phyloP scores from a whole-genome alignment of 2,113 vertebrate species.

The Calidris pugnax region DNA sequence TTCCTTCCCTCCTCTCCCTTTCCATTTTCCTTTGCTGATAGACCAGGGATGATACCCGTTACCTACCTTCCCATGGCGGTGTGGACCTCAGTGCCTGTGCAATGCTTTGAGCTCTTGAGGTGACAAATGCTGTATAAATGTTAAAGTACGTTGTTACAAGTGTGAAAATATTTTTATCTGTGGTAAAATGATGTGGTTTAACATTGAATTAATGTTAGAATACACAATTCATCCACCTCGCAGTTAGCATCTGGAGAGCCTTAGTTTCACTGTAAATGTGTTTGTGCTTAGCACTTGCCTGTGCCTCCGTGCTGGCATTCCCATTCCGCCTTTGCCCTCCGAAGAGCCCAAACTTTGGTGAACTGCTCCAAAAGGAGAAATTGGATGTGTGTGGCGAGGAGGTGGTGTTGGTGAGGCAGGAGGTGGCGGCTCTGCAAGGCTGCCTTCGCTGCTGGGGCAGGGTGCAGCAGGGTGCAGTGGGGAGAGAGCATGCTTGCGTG shows the following conservation, averaged over 20 bases:
- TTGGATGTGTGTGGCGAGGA: fast-evolving
- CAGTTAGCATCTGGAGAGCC: not conserved
- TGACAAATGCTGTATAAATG: not conserved
- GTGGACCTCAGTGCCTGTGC: not conserved
- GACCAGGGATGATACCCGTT: not conserved
- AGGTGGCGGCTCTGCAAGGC: not conserved
- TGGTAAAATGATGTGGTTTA: not conserved
- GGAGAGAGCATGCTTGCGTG: not conserved
- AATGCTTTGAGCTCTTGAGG: not conserved
- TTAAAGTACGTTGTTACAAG: fast-evolving
- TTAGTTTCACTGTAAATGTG: not conserved
- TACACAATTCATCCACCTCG: not conserved
- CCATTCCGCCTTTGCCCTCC: fast-evolving
- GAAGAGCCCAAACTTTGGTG: not conserved
- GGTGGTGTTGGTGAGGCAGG: not conserved
- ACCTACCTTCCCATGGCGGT: fast-evolving
- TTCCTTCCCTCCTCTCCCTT: not conserved
- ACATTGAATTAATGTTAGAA: not conserved
- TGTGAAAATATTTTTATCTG: not conserved
- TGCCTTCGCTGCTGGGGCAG: fast-evolving
- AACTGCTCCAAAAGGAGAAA: not conserved
- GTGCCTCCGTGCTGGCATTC: fast-evolving
- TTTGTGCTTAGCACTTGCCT: not conserved
- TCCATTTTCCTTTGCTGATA: not conserved
- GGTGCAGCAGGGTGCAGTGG: not conserved